phyloP scores from a whole-genome alignment of 2,113 vertebrate species.

The Zosterops pallidus region DNA sequence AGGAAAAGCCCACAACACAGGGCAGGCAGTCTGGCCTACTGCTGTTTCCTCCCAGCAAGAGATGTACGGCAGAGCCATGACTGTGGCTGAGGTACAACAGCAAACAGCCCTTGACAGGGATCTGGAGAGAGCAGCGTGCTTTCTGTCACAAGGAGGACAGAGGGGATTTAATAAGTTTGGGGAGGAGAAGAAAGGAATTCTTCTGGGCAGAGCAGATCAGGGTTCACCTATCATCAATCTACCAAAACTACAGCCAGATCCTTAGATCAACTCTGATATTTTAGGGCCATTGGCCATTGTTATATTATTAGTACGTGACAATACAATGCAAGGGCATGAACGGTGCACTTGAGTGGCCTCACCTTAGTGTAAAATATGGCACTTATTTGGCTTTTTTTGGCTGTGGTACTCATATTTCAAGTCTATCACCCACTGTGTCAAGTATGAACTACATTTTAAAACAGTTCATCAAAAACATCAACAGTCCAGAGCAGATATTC shows the following conservation, averaged over 20 bases:
- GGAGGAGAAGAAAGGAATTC: background rate
- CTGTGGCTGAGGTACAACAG: background rate
- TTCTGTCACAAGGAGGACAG: background rate
- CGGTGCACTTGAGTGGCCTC: background rate
- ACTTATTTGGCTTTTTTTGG: background rate
- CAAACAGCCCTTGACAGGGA: background rate
- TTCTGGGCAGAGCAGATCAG: background rate
- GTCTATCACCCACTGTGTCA: background rate
- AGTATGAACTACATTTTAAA: background rate
- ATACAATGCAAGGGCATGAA: background rate
- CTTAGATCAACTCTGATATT: background rate
- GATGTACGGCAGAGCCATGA: background rate
- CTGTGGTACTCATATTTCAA: background rate
- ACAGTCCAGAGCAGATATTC: background rate
- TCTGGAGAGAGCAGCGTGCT: fast-evolving
- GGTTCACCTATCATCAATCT: background rate
- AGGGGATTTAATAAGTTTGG: background rate
- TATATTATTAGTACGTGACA: background rate
- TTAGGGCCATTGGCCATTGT: fast-evolving
- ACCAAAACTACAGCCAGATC: background rate
- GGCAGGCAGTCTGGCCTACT: background rate
- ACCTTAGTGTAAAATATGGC: background rate
- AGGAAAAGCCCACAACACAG: background rate
- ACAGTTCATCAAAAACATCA: background rate
- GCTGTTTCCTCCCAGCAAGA: background rate